Evolutionary conservation across 2,888 invertebrate species (phyloP).

Genomic region (Mystacides longicornis): DNA sequence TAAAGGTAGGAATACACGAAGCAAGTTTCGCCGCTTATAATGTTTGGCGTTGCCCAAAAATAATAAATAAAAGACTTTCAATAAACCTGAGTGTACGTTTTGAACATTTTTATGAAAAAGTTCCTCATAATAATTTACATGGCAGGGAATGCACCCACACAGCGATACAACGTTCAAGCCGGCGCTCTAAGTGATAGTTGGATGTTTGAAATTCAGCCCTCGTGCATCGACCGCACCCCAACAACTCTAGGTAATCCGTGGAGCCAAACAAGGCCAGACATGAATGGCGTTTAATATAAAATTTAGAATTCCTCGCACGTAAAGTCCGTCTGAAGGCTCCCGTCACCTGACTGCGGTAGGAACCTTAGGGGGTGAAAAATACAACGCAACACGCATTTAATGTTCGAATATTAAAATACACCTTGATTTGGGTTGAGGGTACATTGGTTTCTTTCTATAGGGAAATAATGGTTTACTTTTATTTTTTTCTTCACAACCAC

Average conservation of each 20-base stretch:
- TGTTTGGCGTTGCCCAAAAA: too few species aligned
- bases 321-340: constrained; percentile 16
- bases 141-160: too few species aligned
- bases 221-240: neutral
- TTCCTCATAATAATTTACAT: too few species aligned
- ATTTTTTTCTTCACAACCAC: too few species aligned
- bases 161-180: neutral
- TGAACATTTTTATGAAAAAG: too few species aligned
- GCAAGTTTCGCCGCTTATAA: too few species aligned
- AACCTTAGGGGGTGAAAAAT: neutral
- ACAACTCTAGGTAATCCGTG: constrained; percentile 17
- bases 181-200: neutral
- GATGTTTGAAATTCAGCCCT: neutral
- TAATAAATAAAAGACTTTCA: too few species aligned
- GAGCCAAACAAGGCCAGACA: constrained; percentile 24
- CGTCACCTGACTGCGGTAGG: constrained; percentile 11
- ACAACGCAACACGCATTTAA: constrained; percentile 2
- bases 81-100: too few species aligned
- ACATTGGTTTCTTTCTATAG: neutral
- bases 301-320: constrained; percentile 23
- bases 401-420: neutral
- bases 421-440: neutral
- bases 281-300: constrained; percentile 22
- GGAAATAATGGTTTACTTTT: too few species aligned
- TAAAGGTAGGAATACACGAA: too few species aligned